These are phyloP conservation scores for Drosophila phalerata DNA, from an alignment of 2,888 invertebrate species.

Conservation along the genomic window DNA sequence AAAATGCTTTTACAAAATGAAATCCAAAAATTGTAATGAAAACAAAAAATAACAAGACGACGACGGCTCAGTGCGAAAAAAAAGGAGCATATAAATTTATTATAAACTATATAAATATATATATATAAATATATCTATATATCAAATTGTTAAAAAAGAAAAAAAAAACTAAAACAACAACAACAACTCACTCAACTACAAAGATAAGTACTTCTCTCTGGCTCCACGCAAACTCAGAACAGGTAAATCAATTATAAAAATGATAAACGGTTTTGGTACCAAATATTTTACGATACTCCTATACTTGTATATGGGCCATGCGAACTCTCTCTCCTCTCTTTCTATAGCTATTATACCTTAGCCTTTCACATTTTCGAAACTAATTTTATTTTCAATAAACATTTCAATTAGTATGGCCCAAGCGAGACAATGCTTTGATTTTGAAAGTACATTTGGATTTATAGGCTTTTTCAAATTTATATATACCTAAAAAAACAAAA, in stretches of 20 bases:
- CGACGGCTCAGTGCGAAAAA: conserved; percentile 33
- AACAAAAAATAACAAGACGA: conserved; percentile 19
- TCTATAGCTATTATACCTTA: conserved; percentile 8
- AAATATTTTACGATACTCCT: conserved; percentile 50
- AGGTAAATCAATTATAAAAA: conserved; percentile 49
- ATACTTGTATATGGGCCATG: conserved; percentile 31
- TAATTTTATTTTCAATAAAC: conserved; percentile 29
- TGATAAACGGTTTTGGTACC: conserved; percentile 58
- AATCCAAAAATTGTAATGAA: conserved; percentile 51
- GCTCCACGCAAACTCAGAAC: conserved; percentile 62
- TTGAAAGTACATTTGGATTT: conserved; percentile 64
- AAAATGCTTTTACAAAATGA: conserved; percentile 81
- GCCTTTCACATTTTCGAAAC: conserved; percentile 42
- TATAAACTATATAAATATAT: conserved; percentile 51
- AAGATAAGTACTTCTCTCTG: conserved; percentile 56
- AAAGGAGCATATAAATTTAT: conserved; percentile 70
- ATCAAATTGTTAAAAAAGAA: conserved; percentile 73
- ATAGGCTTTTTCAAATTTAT: conserved; percentile 79
- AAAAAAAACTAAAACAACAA: conserved; percentile 33
- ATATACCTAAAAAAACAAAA: conserved; percentile 46
- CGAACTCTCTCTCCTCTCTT: conserved; percentile 11
- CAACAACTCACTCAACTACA: conserved; percentile 34
- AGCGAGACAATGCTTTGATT: conserved; percentile 63
- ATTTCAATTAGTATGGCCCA: conserved; percentile 50
- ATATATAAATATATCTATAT: conserved; percentile 63